Conservation (phyloP, 2,888 invertebrate species). For the Itoplectis maculator region DNA sequence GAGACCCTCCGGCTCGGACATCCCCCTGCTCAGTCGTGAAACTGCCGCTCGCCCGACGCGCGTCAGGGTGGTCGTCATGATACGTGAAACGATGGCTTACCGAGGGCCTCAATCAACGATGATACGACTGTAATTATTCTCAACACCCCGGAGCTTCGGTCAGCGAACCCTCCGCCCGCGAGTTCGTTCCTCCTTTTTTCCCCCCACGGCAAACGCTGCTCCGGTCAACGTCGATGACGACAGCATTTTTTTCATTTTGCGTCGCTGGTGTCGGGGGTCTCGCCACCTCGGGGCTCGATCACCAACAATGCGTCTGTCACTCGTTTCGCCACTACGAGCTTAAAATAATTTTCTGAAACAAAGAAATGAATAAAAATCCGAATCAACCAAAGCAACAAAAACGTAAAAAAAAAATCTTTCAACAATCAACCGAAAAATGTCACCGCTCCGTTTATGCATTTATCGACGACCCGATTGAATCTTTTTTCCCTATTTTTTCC, state of each 20-base stretch:
- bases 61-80: constrained; percentile 15
- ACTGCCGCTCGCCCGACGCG: not conserved
- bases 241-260: no score
- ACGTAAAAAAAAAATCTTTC: no score
- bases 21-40: not conserved
- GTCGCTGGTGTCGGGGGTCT: not conserved
- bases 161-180: not conserved
- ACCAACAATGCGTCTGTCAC: constrained; percentile 24
- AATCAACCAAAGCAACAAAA: no score
- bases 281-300: constrained; percentile 9
- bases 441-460: no score
- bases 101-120: constrained; percentile 11
- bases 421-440: no score
- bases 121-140: constrained; percentile 44
- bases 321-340: constrained; percentile 23
- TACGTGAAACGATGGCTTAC: not conserved
- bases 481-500: not conserved
- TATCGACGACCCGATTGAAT: no score
- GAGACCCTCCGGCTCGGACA: constrained; percentile 28
- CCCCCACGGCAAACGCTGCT: no score
- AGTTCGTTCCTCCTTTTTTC: not conserved
- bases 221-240: no score
- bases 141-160: constrained; percentile 27
- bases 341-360: not conserved
- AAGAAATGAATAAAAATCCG: no score